Base-by-base conservation (phyloP, 2,797 vertebrate species). In the Clamator glandarius region DNA sequence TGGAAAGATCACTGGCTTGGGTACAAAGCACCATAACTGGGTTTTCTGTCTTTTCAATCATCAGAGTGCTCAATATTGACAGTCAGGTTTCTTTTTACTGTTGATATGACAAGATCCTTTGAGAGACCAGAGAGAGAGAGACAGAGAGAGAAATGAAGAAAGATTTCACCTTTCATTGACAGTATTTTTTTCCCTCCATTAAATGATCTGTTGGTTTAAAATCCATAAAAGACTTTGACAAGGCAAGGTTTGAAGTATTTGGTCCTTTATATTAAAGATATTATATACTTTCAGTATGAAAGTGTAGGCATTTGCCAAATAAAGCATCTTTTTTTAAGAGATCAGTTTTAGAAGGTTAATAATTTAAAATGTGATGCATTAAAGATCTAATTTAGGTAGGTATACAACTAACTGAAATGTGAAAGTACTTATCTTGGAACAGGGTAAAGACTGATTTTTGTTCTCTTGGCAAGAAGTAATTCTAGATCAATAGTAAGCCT, bases 101-200 rank as follows among this genome's bases (percentile, higher is more conserved):
- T 54, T 76, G 52, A 48, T 93, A 36, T 31, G 64, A 31, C 69
- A 85, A 77, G 74, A 72, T 69, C 31, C 66, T 96, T 87, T 93
- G 48, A 84, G 69, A 55, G 33, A 35, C 36, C 16, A 23, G 46
- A 63, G 21, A 55, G 15, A 35, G 24, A 24, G 12, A 36, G 42
- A 52, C 48, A 80, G 20, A 19, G 46, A 48, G 46, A 48, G 46
- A 48, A 20, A 48, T 48, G 46, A 21, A 48, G 42, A 73, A 48
- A 89, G 35, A 88, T 92, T 91, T 92, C 94, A 66, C 69, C 74
- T 97, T 95, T 96, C 84, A 35, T 54, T 96, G 67, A 51, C 20
- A 20, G 6, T 93, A 54, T 80, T 92, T 94, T 93, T 97, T 91
- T 12, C 69, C 26, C 57, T 87, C 59, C 73, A 12, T 94, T 91